A percentile compares a stretch with the other conserved stretches of the same genome.
These are phyloP conservation scores for Caerostris darwini DNA, from an alignment of 1,140 invertebrate genomes.

Conservation along the genomic window DNA sequence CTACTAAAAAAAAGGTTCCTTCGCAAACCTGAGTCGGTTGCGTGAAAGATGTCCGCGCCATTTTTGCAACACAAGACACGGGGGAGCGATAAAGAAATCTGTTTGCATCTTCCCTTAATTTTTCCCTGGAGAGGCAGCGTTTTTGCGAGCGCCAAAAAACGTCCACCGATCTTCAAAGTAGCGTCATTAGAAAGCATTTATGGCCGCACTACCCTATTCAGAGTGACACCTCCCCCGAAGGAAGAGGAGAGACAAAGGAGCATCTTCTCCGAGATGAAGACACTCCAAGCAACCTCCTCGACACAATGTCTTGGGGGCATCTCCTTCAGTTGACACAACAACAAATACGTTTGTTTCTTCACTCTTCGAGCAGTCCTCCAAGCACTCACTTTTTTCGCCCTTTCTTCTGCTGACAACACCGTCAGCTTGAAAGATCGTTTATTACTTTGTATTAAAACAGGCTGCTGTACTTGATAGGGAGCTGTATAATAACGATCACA, in stretches of 20 bases:
- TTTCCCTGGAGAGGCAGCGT: slow-evolving; percentile 53
- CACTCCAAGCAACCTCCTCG: slow-evolving; percentile 53
- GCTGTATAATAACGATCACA: neutral
- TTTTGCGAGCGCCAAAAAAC: slow-evolving; percentile 59
- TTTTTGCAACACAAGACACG: slow-evolving; percentile 13
- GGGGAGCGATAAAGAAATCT: slow-evolving; percentile 72
- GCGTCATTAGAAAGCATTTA: slow-evolving; percentile 77
- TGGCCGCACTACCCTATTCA: slow-evolving; percentile 61
- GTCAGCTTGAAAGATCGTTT: slow-evolving; percentile 64
- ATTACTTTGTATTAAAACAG: slow-evolving; percentile 60
- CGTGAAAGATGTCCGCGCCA: neutral
- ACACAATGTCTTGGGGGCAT: slow-evolving; percentile 73
- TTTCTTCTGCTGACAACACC: slow-evolving; percentile 54
- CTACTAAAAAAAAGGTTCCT: neutral
- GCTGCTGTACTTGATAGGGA: slow-evolving; percentile 42
- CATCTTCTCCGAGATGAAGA: slow-evolving; percentile 68
- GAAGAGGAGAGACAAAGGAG: slow-evolving; percentile 74
- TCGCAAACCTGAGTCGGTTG: neutral
- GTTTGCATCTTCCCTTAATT: slow-evolving; percentile 71
- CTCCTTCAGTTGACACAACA: slow-evolving; percentile 74
- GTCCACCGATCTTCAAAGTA: slow-evolving; percentile 55
- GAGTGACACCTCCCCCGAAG: slow-evolving; percentile 67
- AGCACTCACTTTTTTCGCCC: slow-evolving; percentile 27
- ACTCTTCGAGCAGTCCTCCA: neutral
- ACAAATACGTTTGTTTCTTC: slow-evolving; percentile 76